Evolutionary conservation across 1,140 invertebrate species (phyloP).

Genomic region (Solen grandis): DNA sequence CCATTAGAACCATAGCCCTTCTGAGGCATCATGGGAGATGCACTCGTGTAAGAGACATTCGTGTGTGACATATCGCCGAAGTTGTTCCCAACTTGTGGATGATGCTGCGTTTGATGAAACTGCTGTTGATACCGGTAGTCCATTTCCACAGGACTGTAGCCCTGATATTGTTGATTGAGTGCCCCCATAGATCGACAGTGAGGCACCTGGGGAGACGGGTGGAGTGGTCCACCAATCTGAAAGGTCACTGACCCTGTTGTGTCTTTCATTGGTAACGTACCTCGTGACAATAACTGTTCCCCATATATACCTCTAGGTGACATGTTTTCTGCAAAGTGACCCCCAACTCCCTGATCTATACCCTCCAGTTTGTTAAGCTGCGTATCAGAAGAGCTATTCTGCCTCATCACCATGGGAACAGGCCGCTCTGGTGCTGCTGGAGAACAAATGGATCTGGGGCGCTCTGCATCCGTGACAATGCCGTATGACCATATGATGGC

Average conservation of each 20-base stretch:
- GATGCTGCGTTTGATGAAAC: constrained; percentile 1
- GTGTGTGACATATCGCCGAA: background rate
- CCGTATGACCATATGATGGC: constrained; percentile 48
- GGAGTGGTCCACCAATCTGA: constrained; percentile 40
- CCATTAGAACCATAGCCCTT: background rate
- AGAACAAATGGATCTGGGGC: constrained; percentile 56
- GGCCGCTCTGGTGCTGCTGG: constrained; percentile 8
- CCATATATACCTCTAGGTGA: too few species aligned
- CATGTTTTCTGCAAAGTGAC: too few species aligned
- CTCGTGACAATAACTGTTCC: background rate
- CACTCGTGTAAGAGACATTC: constrained; percentile 1
- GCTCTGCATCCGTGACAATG: constrained; percentile 67
- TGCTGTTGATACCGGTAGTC: constrained; percentile 3
- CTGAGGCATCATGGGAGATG: constrained; percentile 34
- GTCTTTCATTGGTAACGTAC: constrained; percentile 8
- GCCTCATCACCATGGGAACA: constrained; percentile 61
- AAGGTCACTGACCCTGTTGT: constrained; percentile 41
- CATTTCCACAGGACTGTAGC: constrained; percentile 6
- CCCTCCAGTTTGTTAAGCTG: constrained; percentile 83
- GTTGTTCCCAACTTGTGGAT: constrained; percentile 13
- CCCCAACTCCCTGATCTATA: constrained; percentile 23
- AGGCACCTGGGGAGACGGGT: background rate
- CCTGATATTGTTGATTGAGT: background rate
- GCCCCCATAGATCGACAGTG: background rate
- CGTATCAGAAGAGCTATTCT: constrained; percentile 85